Evolutionary conservation across 2,113 vertebrate genomes (phyloP).

Genomic region (Aspiorhynchus laticeps): DNA sequence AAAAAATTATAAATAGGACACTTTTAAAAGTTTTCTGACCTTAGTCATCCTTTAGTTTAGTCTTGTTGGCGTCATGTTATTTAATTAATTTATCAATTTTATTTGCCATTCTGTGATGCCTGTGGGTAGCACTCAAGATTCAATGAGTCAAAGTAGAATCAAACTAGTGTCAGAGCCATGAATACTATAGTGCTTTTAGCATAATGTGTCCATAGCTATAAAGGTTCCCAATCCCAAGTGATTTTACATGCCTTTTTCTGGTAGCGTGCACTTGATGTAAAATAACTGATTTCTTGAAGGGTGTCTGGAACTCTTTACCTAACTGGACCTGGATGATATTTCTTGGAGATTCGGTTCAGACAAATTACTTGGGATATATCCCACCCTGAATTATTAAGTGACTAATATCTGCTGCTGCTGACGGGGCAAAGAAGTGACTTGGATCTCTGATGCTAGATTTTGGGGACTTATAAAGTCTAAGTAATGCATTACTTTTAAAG

Average conservation of each 20-base stretch:
- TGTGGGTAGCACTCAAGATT: neutral
- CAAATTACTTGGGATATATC: constrained; percentile 47
- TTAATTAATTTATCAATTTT: neutral
- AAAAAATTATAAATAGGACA: neutral
- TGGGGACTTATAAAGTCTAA: neutral
- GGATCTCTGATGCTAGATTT: constrained; percentile 43
- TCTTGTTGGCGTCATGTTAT: neutral
- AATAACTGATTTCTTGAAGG: neutral
- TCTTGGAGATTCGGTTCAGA: constrained; percentile 40
- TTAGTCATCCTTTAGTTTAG: neutral
- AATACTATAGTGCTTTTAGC: neutral
- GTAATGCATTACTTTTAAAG: neutral
- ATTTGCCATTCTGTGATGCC: neutral
- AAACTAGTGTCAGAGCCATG: neutral
- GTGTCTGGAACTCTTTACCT: neutral
- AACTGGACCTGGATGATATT: constrained; percentile 7
- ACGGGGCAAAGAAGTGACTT: constrained; percentile 37
- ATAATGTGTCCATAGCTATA: neutral
- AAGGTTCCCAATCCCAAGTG: neutral
- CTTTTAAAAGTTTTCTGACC: neutral
- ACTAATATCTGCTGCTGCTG: constrained; percentile 47
- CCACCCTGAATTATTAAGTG: constrained; percentile 57
- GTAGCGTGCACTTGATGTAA: neutral
- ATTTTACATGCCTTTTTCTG: neutral
- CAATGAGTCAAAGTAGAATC: neutral